Conservation (phyloP, 1,140 invertebrate genomes). For the Polypedilum vanderplanki region DNA sequence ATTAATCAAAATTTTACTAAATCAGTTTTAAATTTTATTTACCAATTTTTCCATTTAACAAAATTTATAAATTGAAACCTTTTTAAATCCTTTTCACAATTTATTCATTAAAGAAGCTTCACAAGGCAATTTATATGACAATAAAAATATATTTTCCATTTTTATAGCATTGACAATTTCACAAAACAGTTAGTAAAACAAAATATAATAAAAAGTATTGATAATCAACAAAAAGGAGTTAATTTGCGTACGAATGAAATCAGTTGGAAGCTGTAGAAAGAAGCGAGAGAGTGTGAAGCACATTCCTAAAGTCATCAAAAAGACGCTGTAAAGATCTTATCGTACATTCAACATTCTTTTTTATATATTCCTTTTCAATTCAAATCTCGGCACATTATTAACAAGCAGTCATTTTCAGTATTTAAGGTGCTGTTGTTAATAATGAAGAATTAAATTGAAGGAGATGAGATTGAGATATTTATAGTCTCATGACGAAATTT, state of each 20-base stretch:
- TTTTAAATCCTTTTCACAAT: too few species aligned
- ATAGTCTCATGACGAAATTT: slow-evolving; percentile 10
- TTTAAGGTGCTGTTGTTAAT: neutral
- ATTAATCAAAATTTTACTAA: too few species aligned
- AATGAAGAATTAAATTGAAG: neutral
- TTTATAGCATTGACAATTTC: too few species aligned
- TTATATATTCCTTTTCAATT: neutral
- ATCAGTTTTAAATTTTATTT: too few species aligned
- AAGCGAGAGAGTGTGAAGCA: neutral
- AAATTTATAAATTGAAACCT: too few species aligned
- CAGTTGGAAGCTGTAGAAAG: slow-evolving; percentile 8
- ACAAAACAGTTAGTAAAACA: too few species aligned
- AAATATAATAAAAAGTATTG: too few species aligned
- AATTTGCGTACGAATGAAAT: slow-evolving; percentile 1
- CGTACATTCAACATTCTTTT: neutral
- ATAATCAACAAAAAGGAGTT: neutral
- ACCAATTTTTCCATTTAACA: too few species aligned
- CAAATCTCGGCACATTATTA: too few species aligned
- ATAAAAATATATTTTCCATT: too few species aligned
- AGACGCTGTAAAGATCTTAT: slow-evolving; percentile 15
- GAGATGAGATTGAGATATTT: slow-evolving; percentile 2
- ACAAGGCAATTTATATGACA: too few species aligned
- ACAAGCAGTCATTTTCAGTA: neutral
- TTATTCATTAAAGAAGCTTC: too few species aligned
- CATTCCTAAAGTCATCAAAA: slow-evolving; percentile 18